Evolutionary conservation across 1,140 invertebrate species (phyloP).

Genomic region (Trachymyrmex septentrionalis): DNA sequence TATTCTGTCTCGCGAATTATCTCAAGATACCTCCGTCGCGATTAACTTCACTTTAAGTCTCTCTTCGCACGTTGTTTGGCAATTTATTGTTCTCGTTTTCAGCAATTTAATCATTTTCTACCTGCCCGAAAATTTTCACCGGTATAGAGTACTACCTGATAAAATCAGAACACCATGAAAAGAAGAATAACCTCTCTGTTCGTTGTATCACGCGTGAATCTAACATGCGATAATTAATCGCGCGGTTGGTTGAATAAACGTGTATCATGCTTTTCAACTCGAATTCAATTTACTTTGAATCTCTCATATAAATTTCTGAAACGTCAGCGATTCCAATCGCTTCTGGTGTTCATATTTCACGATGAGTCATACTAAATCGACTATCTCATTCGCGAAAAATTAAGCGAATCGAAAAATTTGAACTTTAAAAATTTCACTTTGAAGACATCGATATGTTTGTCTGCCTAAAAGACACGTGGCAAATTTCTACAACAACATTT

Average conservation of each 20-base stretch:
- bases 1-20: conserved; percentile 57
- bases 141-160: conserved; percentile 21
- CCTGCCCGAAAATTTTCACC: conserved; percentile 58
- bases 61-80: conserved; percentile 9
- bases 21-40: conserved; percentile 14
- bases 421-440: neutral
- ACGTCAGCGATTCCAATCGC: neutral
- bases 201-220: neutral
- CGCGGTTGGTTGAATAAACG: neutral
- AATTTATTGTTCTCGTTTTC: conserved; percentile 1
- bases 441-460: neutral
- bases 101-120: conserved; percentile 25
- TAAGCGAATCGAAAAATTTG: neutral
- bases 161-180: conserved; percentile 43
- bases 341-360: conserved; percentile 12
- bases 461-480: neutral
- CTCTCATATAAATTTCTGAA: conserved; percentile 15
- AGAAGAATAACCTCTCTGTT: neutral
- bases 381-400: neutral
- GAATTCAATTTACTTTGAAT: neutral
- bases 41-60: conserved; percentile 12
- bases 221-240: conserved; percentile 18
- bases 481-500: neutral
- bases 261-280: neutral
- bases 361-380: conserved; percentile 35